Base-by-base conservation (phyloP, 2,797 vertebrate species). In the Anolis apletophallus region DNA sequence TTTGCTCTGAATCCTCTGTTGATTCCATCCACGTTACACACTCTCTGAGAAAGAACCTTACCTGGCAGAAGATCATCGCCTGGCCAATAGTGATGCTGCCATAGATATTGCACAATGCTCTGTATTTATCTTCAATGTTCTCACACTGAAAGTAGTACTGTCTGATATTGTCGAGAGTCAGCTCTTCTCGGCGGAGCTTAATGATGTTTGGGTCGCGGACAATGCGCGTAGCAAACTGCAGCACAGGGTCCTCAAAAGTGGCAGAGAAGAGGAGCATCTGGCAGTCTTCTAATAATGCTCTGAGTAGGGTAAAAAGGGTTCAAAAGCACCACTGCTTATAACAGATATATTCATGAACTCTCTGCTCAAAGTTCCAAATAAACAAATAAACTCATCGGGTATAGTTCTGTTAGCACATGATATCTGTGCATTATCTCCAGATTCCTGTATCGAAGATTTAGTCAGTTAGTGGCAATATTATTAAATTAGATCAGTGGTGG, bases 11-110 rank as follows among this genome's bases (percentile, higher is more conserved):
- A 32, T 52, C 23, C 29, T 81, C 10, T 81, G 29, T 69, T 3
- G 52, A 57, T 17, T 36, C 55, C 17, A 29, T n/a, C 57, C 29
- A 46, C 32, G 29, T 52, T 72, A 10, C 4, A 2, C 32, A 29
- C 32, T 1, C 34, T 1, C 12, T 9, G 2, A 52, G 36, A 19
- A 3, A 2, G n/a, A 13, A 1, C 17, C 13, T 61, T 84, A 97
- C 97, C 96, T 97, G 96, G 90, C 97, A 97, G 94, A 97, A 97
- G 88, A 97, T 96, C 55, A 97, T 96, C 14, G 96, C 96, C 83
- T 97, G 96, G 4, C 96, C 96, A 0, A 97, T 85, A 36, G 94
- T 96, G 94, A 97, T 91, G 80, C 95, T 91, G 0, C 96, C 93
- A 0, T 97, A 97, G 83, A 97, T 91, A 89, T 97, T 97, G 83